phyloP scores from a whole-genome alignment of 1,140 invertebrate genomes.

The Pogonus chalceus region DNA sequence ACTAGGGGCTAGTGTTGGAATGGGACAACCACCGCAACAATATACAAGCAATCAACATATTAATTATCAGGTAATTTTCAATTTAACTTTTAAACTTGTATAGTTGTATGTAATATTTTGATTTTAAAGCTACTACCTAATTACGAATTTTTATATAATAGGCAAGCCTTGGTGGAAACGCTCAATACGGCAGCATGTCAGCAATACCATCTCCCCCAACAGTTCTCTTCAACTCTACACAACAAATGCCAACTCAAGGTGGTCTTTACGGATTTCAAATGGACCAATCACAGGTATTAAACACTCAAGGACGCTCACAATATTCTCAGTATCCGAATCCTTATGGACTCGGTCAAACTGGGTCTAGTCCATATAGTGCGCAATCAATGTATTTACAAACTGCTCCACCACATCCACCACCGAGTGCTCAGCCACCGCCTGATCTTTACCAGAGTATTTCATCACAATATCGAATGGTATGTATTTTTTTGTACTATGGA shows the following conservation, averaged over 20 bases:
- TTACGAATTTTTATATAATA: slow-evolving; percentile 10
- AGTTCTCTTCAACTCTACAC: slow-evolving; percentile 63
- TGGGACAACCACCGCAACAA: slow-evolving; percentile 31
- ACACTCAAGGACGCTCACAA: slow-evolving; percentile 46
- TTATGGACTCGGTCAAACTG: slow-evolving; percentile 40
- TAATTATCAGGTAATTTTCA: slow-evolving; percentile 42
- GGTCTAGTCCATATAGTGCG: slow-evolving; percentile 51
- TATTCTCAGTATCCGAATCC: slow-evolving; percentile 54
- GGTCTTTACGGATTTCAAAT: slow-evolving; percentile 65
- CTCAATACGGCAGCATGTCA: slow-evolving; percentile 64
- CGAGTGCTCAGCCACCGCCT: slow-evolving; percentile 49
- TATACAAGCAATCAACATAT: slow-evolving; percentile 42
- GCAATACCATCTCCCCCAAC: slow-evolving; percentile 74
- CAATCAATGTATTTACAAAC: slow-evolving; percentile 57
- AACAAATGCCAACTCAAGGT: slow-evolving; percentile 62
- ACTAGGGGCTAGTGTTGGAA: slow-evolving; percentile 25
- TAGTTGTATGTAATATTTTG: no score
- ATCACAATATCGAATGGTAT: slow-evolving; percentile 46
- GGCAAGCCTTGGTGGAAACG: slow-evolving; percentile 25
- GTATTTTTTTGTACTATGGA: not conserved
- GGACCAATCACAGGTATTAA: slow-evolving; percentile 39
- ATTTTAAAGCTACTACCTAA: no score
- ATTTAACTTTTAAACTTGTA: not conserved
- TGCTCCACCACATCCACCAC: slow-evolving; percentile 40
- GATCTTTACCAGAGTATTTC: slow-evolving; percentile 73